phyloP scores from a whole-genome alignment of 1,140 invertebrate genomes.

The Laodelphax striatellus region DNA sequence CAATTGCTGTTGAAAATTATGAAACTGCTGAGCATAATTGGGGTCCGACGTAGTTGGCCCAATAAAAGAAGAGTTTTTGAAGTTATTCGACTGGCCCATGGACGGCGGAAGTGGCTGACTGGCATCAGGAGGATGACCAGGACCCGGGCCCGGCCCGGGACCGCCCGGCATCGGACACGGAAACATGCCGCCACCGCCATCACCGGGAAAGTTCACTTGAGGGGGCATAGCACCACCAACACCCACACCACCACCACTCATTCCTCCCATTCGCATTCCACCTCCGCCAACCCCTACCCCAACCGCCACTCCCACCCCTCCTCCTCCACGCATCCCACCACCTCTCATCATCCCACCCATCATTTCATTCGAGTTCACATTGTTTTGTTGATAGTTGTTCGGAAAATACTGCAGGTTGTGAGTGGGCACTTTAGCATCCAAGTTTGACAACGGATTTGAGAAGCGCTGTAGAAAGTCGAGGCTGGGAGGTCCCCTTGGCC shows the following conservation, averaged over 20 bases:
- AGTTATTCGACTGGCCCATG: slow-evolving; percentile 60
- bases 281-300: slow-evolving; percentile 18
- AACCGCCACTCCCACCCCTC: slow-evolving; percentile 16
- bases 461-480: slow-evolving; percentile 85
- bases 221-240: slow-evolving; percentile 19
- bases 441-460: slow-evolving; percentile 58
- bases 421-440: slow-evolving; percentile 58
- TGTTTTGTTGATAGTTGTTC: slow-evolving; percentile 27
- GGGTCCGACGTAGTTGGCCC: slow-evolving; percentile 76
- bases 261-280: slow-evolving; percentile 15
- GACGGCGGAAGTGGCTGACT: slow-evolving; percentile 65
- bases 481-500: slow-evolving; percentile 69
- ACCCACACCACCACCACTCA: slow-evolving; percentile 20
- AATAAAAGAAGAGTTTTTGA: slow-evolving; percentile 69
- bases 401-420: slow-evolving; percentile 68
- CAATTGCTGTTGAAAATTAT: slow-evolving; percentile 88
- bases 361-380: slow-evolving; percentile 6
- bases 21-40: slow-evolving; percentile 88
- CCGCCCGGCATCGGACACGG: slow-evolving; percentile 29
- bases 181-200: slow-evolving; percentile 33
- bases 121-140: slow-evolving; percentile 39
- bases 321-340: slow-evolving; percentile 14
- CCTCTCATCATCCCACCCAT: slow-evolving; percentile 10
- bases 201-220: slow-evolving; percentile 27
- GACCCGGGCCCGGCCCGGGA: slow-evolving; percentile 22